phyloP scores from a whole-genome alignment of 2,113 vertebrate genomes.

The Epinephelus fuscoguttatus region DNA sequence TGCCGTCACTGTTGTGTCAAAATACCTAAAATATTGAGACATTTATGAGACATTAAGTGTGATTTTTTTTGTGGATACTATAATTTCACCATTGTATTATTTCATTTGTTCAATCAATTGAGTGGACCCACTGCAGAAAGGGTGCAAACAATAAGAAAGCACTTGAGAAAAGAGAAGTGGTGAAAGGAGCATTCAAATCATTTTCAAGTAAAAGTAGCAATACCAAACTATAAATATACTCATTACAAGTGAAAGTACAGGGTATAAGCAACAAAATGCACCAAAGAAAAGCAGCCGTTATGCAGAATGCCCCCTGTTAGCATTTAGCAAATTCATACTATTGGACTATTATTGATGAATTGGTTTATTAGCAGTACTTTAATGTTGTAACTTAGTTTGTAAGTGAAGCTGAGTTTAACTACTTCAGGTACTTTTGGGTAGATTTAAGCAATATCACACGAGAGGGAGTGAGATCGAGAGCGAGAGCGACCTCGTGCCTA shows the following conservation, averaged over 20 bases:
- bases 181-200: neutral
- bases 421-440: neutral
- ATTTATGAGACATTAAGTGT: constrained; percentile 24
- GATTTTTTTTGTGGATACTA: neutral
- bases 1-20: constrained; percentile 45
- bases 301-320: neutral
- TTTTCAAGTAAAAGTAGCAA: neutral
- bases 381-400: neutral
- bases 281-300: neutral
- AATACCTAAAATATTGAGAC: constrained; percentile 46
- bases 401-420: neutral
- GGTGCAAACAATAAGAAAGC: neutral
- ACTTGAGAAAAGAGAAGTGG: neutral
- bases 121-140: neutral
- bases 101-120: neutral
- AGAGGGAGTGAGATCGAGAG: too few relatives aligned
- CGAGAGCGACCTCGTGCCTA: too few relatives aligned
- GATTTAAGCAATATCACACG: too few relatives aligned
- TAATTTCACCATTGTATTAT: constrained; percentile 16
- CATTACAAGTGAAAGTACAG: neutral
- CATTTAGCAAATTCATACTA: neutral
- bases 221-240: neutral
- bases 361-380: neutral
- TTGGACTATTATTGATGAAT: neutral
- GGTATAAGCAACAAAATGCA: neutral